These are phyloP conservation scores for Germaria angustata DNA, from an alignment of 2,888 invertebrate species.

Conservation along the genomic window DNA sequence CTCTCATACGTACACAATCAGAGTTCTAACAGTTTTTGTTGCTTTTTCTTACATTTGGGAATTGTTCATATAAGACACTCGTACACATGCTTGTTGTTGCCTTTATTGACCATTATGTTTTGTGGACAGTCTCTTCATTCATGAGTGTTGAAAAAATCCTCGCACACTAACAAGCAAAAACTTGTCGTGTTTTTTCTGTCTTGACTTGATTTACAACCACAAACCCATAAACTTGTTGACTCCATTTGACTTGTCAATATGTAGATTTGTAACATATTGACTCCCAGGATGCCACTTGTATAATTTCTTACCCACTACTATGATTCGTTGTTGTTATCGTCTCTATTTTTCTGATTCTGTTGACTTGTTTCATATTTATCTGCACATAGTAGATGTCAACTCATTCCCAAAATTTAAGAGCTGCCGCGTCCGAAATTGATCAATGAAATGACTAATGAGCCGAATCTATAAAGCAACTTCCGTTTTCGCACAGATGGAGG, in stretches of 20 bases:
- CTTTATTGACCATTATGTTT: conserved; percentile 36
- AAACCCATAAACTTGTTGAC: conserved; percentile 58
- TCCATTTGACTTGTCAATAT: conserved; percentile 63
- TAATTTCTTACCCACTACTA: conserved; percentile 2
- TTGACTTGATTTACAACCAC: conserved; percentile 55
- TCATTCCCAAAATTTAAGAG: no score
- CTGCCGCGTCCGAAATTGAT: no score
- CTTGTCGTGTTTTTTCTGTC: background rate
- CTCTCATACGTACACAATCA: background rate
- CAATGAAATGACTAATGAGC: no score
- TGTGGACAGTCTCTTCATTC: conserved; percentile 46
- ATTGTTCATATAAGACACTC: conserved; percentile 2
- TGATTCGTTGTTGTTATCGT: conserved; percentile 61
- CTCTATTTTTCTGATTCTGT: conserved; percentile 6
- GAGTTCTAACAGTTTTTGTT: conserved; percentile 16
- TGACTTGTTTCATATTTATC: conserved; percentile 29
- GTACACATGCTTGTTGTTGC: conserved; percentile 4
- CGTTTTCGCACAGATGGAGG: no score
- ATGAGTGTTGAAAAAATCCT: conserved; percentile 12
- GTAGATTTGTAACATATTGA: conserved; percentile 62
- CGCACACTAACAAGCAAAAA: background rate
- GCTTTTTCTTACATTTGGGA: conserved; percentile 47
- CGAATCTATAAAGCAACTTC: no score
- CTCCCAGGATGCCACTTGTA: conserved; percentile 44
- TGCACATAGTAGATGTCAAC: background rate